Conservation (phyloP, 2,113 vertebrate genomes). For the Sinocyclocheilus grahami region DNA sequence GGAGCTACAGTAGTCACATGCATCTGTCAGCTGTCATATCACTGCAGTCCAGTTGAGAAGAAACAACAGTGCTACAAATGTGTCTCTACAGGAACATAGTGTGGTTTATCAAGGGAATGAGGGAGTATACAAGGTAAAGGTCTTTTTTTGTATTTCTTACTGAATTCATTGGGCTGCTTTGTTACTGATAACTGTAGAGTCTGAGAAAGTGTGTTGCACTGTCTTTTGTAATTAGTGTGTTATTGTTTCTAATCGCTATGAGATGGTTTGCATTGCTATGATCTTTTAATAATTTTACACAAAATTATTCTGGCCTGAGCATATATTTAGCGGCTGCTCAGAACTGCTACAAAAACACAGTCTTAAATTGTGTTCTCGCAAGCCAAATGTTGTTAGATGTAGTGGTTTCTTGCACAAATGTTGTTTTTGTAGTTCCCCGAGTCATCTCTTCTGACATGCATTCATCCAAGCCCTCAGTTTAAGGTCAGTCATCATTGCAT, state of each 20-base stretch:
- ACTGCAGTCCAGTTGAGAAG: not conserved
- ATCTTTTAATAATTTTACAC: not conserved
- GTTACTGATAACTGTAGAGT: not conserved
- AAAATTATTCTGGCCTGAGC: not conserved
- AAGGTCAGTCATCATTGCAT: conserved; percentile 14
- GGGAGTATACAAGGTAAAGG: conserved; percentile 72
- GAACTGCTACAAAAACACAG: not conserved
- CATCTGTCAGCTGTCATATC: conserved; percentile 13
- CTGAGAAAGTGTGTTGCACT: not conserved
- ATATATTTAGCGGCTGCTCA: too few relatives aligned
- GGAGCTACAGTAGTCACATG: conserved; percentile 21
- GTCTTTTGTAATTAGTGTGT: not conserved
- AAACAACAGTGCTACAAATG: conserved; percentile 59
- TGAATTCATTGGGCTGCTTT: not conserved
- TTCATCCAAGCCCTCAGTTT: not conserved
- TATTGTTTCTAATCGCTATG: not conserved
- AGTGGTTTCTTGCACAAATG: not conserved
- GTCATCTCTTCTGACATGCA: conserved; percentile 21
- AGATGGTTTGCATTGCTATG: not conserved
- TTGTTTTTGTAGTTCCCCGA: not conserved
- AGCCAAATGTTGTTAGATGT: not conserved
- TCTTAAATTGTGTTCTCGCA: not conserved
- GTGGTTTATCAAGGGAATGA: conserved; percentile 77
- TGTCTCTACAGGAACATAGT: conserved; percentile 73
- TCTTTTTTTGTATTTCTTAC: not conserved